These are phyloP conservation scores for Eulemur macaco DNA, from an alignment of 2,113 vertebrate species.

Conservation along the genomic window DNA sequence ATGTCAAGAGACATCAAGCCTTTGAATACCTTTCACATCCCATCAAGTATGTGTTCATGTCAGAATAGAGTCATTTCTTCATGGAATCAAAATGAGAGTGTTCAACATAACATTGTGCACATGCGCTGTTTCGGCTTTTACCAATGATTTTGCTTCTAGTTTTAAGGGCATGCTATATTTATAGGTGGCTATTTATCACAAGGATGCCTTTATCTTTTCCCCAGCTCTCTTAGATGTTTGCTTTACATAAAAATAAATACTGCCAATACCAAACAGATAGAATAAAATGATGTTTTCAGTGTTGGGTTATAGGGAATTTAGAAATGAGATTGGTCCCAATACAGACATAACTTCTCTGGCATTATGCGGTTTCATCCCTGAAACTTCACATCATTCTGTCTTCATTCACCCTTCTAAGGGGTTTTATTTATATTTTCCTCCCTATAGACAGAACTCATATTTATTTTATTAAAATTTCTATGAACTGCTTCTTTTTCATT, in stretches of 20 bases:
- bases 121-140: neutral
- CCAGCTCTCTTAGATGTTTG: neutral
- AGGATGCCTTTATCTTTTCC: neutral
- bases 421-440: slow-evolving; percentile 42
- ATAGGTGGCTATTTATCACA: neutral
- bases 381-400: neutral
- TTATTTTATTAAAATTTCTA: slow-evolving; percentile 70
- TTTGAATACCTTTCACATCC: neutral
- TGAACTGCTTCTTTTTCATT: slow-evolving; percentile 64
- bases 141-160: fast-evolving
- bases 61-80: neutral
- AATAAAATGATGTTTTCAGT: neutral
- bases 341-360: neutral
- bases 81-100: neutral
- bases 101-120: neutral
- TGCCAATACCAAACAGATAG: neutral
- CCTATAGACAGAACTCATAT: neutral
- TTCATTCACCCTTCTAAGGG: neutral
- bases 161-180: neutral
- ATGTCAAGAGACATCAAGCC: neutral
- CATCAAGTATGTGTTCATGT: too few species aligned
- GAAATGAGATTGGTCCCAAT: neutral
- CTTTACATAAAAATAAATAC: neutral
- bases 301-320: neutral
- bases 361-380: neutral